phyloP scores from a whole-genome alignment of 2,888 invertebrate genomes.

The Anticlea derivata region DNA sequence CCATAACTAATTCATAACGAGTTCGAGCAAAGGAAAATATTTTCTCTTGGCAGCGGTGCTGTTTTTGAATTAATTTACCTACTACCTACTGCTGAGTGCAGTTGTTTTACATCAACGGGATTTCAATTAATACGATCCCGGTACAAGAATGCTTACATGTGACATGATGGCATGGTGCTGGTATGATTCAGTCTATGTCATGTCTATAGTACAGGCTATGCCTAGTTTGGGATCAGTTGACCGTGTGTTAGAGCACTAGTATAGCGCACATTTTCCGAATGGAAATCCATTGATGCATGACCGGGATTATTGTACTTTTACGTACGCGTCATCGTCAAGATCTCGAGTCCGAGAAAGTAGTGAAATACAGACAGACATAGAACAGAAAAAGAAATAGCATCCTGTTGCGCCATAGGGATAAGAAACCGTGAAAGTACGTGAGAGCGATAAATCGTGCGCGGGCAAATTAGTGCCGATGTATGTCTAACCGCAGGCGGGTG shows the following conservation, averaged over 20 bases:
- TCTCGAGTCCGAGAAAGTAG: too few relatives aligned
- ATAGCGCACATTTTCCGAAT: too few relatives aligned
- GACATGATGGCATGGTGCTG: slow-evolving; percentile 41
- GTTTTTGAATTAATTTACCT: slow-evolving; percentile 46
- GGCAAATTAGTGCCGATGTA: slow-evolving; percentile 66
- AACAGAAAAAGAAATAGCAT: neutral
- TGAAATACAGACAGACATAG: neutral
- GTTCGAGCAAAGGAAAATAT: slow-evolving; percentile 12
- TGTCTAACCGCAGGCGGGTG: slow-evolving; percentile 51
- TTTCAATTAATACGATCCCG: slow-evolving; percentile 51
- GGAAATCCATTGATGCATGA: too few relatives aligned
- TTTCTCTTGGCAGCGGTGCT: slow-evolving; percentile 17
- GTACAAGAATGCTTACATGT: slow-evolving; percentile 29
- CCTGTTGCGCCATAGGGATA: neutral
- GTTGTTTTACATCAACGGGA: slow-evolving; percentile 40
- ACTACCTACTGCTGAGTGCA: slow-evolving; percentile 34
- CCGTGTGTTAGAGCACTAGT: too few relatives aligned
- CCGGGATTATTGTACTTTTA: too few relatives aligned
- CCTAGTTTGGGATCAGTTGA: too few relatives aligned
- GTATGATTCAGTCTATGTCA: slow-evolving; percentile 36
- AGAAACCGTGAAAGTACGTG: slow-evolving; percentile 43
- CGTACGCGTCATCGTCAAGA: too few relatives aligned
- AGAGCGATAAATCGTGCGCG: slow-evolving; percentile 59
- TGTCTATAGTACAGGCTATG: too few relatives aligned
- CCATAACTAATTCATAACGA: slow-evolving; percentile 16